phyloP scores from a whole-genome alignment of 2,888 invertebrate genomes.

The Barypeithes pellucidus region DNA sequence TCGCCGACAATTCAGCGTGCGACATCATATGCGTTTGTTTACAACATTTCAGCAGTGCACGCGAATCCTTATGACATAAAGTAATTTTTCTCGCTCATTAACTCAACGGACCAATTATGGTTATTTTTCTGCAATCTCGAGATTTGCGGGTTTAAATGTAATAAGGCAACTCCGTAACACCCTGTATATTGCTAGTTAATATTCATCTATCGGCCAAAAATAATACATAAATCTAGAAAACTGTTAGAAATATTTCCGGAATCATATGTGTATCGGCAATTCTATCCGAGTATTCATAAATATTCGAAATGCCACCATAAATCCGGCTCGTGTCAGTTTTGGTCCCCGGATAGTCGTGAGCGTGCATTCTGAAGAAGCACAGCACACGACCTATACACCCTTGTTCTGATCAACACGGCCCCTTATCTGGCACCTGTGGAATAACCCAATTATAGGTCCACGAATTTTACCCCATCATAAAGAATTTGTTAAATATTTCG shows the following conservation, averaged over 20 bases:
- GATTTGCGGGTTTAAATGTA: no score
- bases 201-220: constrained; percentile 1
- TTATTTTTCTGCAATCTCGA: no score
- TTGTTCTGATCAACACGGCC: constrained; percentile 8
- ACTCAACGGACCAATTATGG: no score
- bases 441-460: constrained; percentile 34
- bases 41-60: no score
- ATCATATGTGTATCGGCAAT: constrained; percentile 64
- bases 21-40: no score
- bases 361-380: constrained; percentile 65
- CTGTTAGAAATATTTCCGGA: constrained; percentile 16
- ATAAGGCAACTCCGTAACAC: no score
- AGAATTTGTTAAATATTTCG: not conserved
- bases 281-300: constrained; percentile 69
- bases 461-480: not conserved
- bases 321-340: constrained; percentile 67
- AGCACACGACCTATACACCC: constrained; percentile 50
- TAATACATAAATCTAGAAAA: constrained; percentile 20
- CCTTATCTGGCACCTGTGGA: constrained; percentile 40
- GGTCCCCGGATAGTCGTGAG: constrained; percentile 68
- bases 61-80: no score
- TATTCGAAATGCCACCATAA: constrained; percentile 68
- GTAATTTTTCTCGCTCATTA: no score
- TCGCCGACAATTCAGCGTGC: no score
- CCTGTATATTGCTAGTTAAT: not conserved